Evolutionary conservation across 2,113 vertebrate species (phyloP), one percentile per base, ranked within the genome.

Genomic region (Montifringilla adamsi): DNA sequence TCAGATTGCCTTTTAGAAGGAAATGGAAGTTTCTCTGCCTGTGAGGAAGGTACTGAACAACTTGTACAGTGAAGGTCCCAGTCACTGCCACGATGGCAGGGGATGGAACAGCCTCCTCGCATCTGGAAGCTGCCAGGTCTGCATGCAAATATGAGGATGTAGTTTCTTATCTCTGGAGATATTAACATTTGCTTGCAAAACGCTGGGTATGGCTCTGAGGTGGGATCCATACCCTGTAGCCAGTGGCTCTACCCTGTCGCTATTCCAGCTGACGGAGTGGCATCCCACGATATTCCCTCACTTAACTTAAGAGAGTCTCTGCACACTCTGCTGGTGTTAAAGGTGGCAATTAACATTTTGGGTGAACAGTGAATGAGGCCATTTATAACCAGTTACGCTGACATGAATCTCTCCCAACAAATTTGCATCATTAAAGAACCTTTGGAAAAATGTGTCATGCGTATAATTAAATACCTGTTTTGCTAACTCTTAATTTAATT

Each of bases 381-480:
- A 37, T 92, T 96, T 81, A 35, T 86, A 94, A 92, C 76, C 64
- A 75, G 83, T 88, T 86, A 77, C 3, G 3, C 83, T 86, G 89
- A 89, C 14, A 11, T 69, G 84, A 90, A 67, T 95, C 84, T 97
- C 69, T 85, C 93, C 84, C 88, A 78, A 64, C 90, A 92, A 94
- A 96, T 95, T 60, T 92, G 88, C 88, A 84, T 93, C 90, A 47
- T 96, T 93, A 84, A 90, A 87, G 91, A 87, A 97, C 80, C 93
- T 94, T 72, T 92, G 90, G 88, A 95, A 94, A 96, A 94, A 94
- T 96, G 93, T 96, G 93, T 93, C 92, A 73, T 75, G 76, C 23
- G 4, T 92, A 82, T 93, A 93, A 95, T 96, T 96, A 96, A 96
- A 96, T 95, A 97, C 92, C 93, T 95, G 92, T 93, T 94, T 94